phyloP scores from a whole-genome alignment of 2,888 invertebrate genomes.

The Hydrotaea diabolus region DNA sequence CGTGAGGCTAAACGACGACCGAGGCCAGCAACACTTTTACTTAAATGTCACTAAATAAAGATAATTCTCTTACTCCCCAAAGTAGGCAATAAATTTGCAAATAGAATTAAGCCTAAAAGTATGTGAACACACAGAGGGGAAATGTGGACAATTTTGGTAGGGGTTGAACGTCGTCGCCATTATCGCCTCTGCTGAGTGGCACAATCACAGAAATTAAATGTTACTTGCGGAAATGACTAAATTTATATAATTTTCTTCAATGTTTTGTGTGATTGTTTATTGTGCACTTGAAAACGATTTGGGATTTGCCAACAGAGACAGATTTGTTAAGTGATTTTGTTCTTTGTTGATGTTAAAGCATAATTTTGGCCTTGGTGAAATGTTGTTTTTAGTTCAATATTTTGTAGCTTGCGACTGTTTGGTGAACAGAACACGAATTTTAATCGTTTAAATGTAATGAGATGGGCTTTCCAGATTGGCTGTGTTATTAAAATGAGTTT shows the following conservation, averaged over 20 bases:
- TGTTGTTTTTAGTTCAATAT: too few relatives aligned
- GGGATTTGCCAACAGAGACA: neutral
- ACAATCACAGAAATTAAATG: neutral
- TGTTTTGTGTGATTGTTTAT: neutral
- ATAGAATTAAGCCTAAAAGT: neutral
- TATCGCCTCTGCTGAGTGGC: neutral
- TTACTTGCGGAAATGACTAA: neutral
- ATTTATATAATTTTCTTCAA: neutral
- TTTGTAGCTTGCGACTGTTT: too few relatives aligned
- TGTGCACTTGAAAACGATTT: neutral
- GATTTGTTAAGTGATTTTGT: neutral
- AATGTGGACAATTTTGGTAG: neutral
- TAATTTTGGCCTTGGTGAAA: too few relatives aligned
- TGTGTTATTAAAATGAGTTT: too few relatives aligned
- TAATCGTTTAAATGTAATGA: too few relatives aligned
- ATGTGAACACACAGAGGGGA: neutral
- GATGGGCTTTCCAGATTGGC: too few relatives aligned
- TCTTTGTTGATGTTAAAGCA: too few relatives aligned
- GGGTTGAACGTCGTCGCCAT: too few relatives aligned
- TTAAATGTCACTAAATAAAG: neutral
- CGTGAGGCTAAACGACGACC: neutral
- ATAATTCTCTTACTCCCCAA: neutral
- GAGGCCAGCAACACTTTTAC: neutral
- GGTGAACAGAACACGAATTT: too few relatives aligned
- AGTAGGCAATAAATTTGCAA: neutral